Evolutionary conservation across 2,113 vertebrate species (phyloP), one percentile per base, ranked within the genome.

Genomic region (Polypterus senegalus): DNA sequence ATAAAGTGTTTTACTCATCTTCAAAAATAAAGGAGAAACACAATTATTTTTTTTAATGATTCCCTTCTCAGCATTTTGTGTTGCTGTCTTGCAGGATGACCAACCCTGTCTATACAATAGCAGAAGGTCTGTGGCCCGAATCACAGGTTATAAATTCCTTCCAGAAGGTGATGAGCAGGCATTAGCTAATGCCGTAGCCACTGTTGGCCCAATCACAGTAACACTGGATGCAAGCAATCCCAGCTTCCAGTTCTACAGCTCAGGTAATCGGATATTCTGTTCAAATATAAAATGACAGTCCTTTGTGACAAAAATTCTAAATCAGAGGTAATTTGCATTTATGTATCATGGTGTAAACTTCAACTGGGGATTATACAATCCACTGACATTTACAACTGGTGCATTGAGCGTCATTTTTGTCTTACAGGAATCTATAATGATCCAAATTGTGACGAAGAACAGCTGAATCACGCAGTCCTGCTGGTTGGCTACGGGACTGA

Each of bases 221-320:
- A 81, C 84, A 1, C 10, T 88, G 8, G 86, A 88, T 72, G 82
- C 86, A 3, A 73, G 80, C 63, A 77, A 88, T 44, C 4, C 77
- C 52, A 86, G 85, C 58, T 88, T 88, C 73, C 69, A 86, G 45
- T 87, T 88, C 66, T 88, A 88, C 70, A 83, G 79, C 66, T 82
- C 83, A 73, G 86, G 86, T 86, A 48, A 63, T 27, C 2, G 27
- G 27, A 27, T 27, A 27, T 27, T 27, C 27, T 27, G 1, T 27
- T 27, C 27, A 27, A 27, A 27, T 27, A 27, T 27, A 27, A 27
- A 27, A 27, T 27, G 27, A 2, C 27, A 27, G 27, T 27, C 27
- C 27, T 27, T 27, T 27, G 27, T 27, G 27, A 27, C 27, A 27
- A 27, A 27, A 27, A 27, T 27, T 27, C 27, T 1, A 27, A 27